Evolutionary conservation across 2,888 invertebrate species (phyloP).

Genomic region (Caenorhabditis doughertyi): DNA sequence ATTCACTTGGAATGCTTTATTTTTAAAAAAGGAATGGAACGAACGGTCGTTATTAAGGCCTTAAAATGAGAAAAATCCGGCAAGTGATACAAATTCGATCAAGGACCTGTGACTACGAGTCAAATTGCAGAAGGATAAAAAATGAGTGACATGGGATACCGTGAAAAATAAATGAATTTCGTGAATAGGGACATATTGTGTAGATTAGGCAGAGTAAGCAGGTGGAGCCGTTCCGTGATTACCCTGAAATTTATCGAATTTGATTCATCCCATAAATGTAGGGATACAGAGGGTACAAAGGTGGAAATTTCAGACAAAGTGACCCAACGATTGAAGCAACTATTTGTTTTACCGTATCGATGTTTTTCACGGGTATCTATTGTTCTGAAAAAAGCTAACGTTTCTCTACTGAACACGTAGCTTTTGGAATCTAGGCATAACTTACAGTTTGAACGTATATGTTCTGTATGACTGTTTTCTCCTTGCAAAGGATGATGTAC

Average conservation of each 20-base stretch:
- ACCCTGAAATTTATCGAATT: slow-evolving; percentile 43
- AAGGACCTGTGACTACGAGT: slow-evolving; percentile 30
- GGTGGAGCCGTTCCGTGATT: slow-evolving; percentile 62
- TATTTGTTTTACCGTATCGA: neutral
- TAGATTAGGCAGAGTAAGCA: slow-evolving; percentile 35
- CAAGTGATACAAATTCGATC: slow-evolving; percentile 44
- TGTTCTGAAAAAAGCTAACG: slow-evolving; percentile 24
- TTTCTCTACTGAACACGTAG: neutral
- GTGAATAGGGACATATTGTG: neutral
- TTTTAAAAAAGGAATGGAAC: slow-evolving; percentile 3
- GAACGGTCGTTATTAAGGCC: slow-evolving; percentile 30
- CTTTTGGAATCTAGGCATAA: neutral
- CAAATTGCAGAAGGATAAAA: slow-evolving; percentile 28
- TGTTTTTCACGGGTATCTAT: neutral
- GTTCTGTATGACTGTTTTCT: slow-evolving; percentile 45
- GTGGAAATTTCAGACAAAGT: neutral
- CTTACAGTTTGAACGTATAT: slow-evolving; percentile 61
- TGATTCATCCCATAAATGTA: neutral
- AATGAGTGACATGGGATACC: slow-evolving; percentile 6
- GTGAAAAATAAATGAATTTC: slow-evolving; percentile 9
- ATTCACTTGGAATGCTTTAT: slow-evolving; percentile 3
- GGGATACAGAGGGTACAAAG: slow-evolving; percentile 4
- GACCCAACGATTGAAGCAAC: neutral
- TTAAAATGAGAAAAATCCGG: slow-evolving; percentile 21
- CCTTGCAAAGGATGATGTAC: slow-evolving; percentile 61